Conservation (phyloP, 2,797 vertebrate species). For the Neoniphon sammara region DNA sequence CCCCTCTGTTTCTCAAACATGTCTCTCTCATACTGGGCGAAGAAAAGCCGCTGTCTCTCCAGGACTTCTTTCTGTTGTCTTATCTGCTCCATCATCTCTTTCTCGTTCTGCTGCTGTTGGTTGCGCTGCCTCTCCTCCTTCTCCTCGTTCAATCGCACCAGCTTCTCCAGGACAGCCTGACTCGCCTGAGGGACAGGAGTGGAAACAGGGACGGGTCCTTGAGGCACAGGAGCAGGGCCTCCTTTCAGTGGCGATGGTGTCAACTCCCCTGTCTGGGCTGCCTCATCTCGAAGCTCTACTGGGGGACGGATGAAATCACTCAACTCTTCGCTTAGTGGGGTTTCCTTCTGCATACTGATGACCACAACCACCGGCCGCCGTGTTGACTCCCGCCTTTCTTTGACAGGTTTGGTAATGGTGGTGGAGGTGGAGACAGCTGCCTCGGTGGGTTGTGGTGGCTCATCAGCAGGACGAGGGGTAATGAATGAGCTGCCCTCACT, state of each 20-base stretch:
- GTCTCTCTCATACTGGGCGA: conserved; percentile 83
- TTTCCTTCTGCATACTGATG: conserved; percentile 85
- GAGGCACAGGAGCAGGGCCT: conserved; percentile 14
- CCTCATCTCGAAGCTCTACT: conserved; percentile 54
- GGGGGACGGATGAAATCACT: conserved; percentile 39
- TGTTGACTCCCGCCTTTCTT: conserved; percentile 69
- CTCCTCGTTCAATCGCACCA: conserved; percentile 91
- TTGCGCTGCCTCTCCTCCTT: conserved; percentile 91
- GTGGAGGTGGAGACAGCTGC: conserved; percentile 29
- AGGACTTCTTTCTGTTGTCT: conserved; percentile 89
- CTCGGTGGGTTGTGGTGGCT: conserved; percentile 65
- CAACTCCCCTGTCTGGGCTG: conserved; percentile 59
- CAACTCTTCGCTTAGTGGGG: conserved; percentile 57
- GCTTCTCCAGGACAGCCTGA: conserved; percentile 74
- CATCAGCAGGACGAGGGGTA: conserved; percentile 57
- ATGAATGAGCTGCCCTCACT: conserved; percentile 67
- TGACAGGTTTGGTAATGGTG: conserved; percentile 49
- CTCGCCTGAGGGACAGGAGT: conserved; percentile 45
- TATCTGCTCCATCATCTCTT: conserved; percentile 95
- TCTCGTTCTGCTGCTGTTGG: conserved; percentile 91
- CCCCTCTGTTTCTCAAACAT: conserved; percentile 85
- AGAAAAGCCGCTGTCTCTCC: conserved; percentile 86
- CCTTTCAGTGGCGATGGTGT: conserved; percentile 39
- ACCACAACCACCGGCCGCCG: conserved; percentile 83
- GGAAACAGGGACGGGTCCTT: conserved; percentile 24